Evolutionary conservation across 2,797 vertebrate genomes (phyloP).

Genomic region (Siniperca scherzeri): DNA sequence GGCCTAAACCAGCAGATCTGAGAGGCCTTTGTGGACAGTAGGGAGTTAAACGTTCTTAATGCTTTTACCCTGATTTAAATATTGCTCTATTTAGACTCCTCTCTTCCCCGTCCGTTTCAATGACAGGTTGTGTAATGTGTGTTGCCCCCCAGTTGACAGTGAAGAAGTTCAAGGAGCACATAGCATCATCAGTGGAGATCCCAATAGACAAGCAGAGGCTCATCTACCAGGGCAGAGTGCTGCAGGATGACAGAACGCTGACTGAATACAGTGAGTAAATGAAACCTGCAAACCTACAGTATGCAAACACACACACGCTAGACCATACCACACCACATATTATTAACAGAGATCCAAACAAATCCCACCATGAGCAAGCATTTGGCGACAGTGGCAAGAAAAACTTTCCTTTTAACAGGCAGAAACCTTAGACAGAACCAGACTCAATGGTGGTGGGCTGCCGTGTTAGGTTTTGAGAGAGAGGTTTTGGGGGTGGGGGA

Average conservation of each 20-base stretch:
- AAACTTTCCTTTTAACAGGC: too few relatives aligned
- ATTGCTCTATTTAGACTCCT: background rate
- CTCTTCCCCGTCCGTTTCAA: background rate
- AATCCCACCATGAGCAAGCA: too few relatives aligned
- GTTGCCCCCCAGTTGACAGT: constrained; percentile 86
- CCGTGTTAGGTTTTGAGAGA: too few relatives aligned
- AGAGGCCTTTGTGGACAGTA: too few relatives aligned
- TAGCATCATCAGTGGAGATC: constrained; percentile 88
- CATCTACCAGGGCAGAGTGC: constrained; percentile 91
- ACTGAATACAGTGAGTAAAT: constrained; percentile 89
- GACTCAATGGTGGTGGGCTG: too few relatives aligned
- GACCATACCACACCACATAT: too few relatives aligned
- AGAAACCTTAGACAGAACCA: too few relatives aligned
- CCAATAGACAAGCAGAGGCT: constrained; percentile 90
- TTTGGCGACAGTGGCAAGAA: too few relatives aligned
- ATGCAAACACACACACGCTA: background rate
- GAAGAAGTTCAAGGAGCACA: constrained; percentile 91
- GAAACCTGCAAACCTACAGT: background rate
- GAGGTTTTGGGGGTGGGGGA: too few relatives aligned
- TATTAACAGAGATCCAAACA: too few relatives aligned
- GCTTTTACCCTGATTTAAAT: background rate
- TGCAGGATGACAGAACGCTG: constrained; percentile 90
- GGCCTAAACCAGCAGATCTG: too few relatives aligned
- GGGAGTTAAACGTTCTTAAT: constrained; percentile 49
- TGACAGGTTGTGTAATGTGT: background rate